phyloP scores from a whole-genome alignment of 2,797 vertebrate genomes.

The Siniperca undulata region DNA sequence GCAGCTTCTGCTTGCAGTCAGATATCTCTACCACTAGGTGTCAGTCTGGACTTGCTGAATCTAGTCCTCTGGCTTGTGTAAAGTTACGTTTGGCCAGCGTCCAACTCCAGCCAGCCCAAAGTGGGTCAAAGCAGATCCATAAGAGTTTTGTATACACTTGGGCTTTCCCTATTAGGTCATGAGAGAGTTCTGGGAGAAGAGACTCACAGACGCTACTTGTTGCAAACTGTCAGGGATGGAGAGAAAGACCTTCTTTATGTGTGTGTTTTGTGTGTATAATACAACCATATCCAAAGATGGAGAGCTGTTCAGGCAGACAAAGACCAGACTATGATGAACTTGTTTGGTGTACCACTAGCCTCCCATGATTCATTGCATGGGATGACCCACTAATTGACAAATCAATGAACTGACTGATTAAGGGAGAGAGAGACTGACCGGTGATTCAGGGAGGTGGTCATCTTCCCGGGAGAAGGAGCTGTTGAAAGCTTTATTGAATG shows the following conservation, averaged over 20 bases:
- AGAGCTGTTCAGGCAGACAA: conserved; percentile 59
- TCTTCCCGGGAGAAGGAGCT: conserved; percentile 92
- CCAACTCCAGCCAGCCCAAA: conserved; percentile 69
- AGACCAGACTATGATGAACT: conserved; percentile 55
- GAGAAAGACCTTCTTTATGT: conserved; percentile 68
- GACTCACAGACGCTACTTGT: conserved; percentile 56
- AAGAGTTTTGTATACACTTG: conserved; percentile 77
- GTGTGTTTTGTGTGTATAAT: conserved; percentile 46
- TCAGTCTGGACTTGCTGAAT: conserved; percentile 51
- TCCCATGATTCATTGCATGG: conserved; percentile 45
- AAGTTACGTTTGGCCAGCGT: conserved; percentile 55
- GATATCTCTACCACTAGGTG: conserved; percentile 72
- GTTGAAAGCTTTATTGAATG: conserved; percentile 93
- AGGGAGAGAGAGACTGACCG: conserved; percentile 80
- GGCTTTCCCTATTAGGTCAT: conserved; percentile 81
- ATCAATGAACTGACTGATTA: conserved; percentile 43
- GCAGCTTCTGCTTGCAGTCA: conserved; percentile 41
- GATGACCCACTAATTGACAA: conserved; percentile 34
- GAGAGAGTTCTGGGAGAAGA: conserved; percentile 61
- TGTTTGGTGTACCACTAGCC: conserved; percentile 16
- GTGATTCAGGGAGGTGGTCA: conserved; percentile 89
- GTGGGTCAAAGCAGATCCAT: conserved; percentile 80
- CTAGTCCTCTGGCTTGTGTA: conserved; percentile 8
- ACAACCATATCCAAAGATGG: conserved; percentile 70
- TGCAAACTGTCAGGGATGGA: conserved; percentile 38